These are phyloP conservation scores for Cassiopea xamachana DNA, from an alignment of 30 jellyfish, hydroid and myxozoan species.

Conservation along the genomic window DNA sequence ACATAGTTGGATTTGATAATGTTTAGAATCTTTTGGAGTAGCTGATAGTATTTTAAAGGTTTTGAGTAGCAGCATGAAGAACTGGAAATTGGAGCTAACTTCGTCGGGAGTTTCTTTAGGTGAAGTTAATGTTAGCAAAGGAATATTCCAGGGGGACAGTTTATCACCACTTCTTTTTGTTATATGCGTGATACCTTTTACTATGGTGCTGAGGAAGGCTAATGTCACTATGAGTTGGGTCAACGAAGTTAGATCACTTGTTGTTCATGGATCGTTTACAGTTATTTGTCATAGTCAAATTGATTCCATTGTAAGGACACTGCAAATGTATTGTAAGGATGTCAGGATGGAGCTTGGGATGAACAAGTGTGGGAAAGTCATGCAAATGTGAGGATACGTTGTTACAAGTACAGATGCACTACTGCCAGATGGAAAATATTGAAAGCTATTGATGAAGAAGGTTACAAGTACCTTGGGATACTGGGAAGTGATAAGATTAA, in stretches of 20 bases:
- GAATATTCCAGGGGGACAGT: conserved; percentile 41
- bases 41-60: conserved; percentile 6
- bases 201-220: neutral
- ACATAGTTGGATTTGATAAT: conserved; percentile 23
- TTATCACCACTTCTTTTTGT: neutral
- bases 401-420: neutral
- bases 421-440: conserved; percentile 25
- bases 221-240: neutral
- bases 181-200: conserved; percentile 30
- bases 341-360: conserved; percentile 52
- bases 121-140: conserved; percentile 23
- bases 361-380: conserved; percentile 34
- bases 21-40: conserved; percentile 7
- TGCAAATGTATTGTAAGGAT: conserved; percentile 15
- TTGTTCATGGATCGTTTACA: conserved; percentile 40
- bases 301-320: conserved; percentile 20
- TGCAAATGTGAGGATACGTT: conserved; percentile 9
- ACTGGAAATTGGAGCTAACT: conserved; percentile 12
- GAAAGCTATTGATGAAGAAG: conserved; percentile 6
- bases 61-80: neutral
- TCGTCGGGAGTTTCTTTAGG: conserved; percentile 17
- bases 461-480: neutral
- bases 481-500: neutral
- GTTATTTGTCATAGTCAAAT: conserved; percentile 21
- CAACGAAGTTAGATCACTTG: conserved; percentile 14